Evolutionary conservation across 1,140 invertebrate species (phyloP), one percentile per base, ranked within the genome.

Genomic region (Drosophila carrolli): DNA sequence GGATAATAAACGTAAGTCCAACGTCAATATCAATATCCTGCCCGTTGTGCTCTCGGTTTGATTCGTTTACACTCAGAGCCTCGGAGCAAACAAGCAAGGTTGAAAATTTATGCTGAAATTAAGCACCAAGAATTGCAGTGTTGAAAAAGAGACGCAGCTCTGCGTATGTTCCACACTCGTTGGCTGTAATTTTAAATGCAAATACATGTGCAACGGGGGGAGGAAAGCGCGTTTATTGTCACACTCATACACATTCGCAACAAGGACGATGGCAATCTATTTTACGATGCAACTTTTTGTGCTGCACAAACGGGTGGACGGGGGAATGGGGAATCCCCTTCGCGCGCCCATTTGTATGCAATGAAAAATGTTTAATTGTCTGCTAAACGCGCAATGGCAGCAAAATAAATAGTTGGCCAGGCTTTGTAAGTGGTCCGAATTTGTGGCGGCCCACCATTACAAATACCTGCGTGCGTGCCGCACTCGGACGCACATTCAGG

Each of bases 331-430:
- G 50, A 57, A 32, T 67, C 23, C 61, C 60, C 47, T n/a, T 43
- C 16, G 14, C 16, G 72, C 76, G 46, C 32, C 72, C 62, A 89
- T 89, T 89, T 81, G 85, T 81, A 75, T 89, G 84, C 81, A 78
- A 89, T 90, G 80, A 89, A 88, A 88, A 88, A 89, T 89, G 77
- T 81, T 88, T 84, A 88, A 88, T 89, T 88, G 84, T 79, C 84
- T 81, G 84, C 84, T 88, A 88, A 88, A 79, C 81, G 84, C 82
- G 76, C 43, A 89, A 77, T 83, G 78, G 68, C 53, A 61, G 54
- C 71, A 29, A 83, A 75, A 68, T 74, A 86, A 88, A 73, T 88
- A 83, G 83, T 83, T 74, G 51, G 54, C 58, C 56, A 37, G 48
- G 32, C 41, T 37, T 79, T 84, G 71, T 72, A 83, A 67, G 75